Evolutionary conservation across 2,888 invertebrate genomes (phyloP), one percentile per base, ranked within the genome.

Genomic region (Hydroisotoma schaefferi): DNA sequence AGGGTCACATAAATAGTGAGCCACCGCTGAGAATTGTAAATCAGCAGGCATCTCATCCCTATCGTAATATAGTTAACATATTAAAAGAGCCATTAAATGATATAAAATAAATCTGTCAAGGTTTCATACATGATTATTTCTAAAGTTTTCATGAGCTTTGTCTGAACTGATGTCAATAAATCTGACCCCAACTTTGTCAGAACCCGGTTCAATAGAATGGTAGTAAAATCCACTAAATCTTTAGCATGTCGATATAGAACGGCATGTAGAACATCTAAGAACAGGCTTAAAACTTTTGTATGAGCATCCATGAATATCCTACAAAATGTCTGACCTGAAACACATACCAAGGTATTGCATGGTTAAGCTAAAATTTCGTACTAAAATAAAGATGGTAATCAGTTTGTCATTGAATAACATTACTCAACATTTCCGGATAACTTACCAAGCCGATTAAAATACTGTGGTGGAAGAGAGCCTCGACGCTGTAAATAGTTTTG

Each of bases 251-350:
- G 85, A 64, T 86, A 81, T 56, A 98, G 86, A 74, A 97, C 81
- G 76, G 94, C 94, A 74, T 90, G 89, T 40, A 98, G 84, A 0
- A 94, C 90, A 76, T 98, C 98, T 75, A 97, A 80, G 77, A 95
- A 93, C 62, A 95, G 80, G 49, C 90, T 89, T 79, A 97, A 90
- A 70, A 94, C 94, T 80, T 92, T 89, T 73, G 94, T 85, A 80
- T 97, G 92, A 2, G 94, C 90, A 78, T 98, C 97, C 83, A 94
- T 93, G 77, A 98, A 95, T 91, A 97, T 93, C 80, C 92, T 64
- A 56, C 72, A 72, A 67, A 72, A 72, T 38, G 72, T 72, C 62
- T 72, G 70, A 57, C 72, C 72, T 72, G 51, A 8, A 52, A 53
- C 29, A 48, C 12, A 29, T n/a, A n/a, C n/a, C n/a, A n/a, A n/a